Conservation (phyloP, 1,140 invertebrate species). For the Phymorhynchus buccinoides region DNA sequence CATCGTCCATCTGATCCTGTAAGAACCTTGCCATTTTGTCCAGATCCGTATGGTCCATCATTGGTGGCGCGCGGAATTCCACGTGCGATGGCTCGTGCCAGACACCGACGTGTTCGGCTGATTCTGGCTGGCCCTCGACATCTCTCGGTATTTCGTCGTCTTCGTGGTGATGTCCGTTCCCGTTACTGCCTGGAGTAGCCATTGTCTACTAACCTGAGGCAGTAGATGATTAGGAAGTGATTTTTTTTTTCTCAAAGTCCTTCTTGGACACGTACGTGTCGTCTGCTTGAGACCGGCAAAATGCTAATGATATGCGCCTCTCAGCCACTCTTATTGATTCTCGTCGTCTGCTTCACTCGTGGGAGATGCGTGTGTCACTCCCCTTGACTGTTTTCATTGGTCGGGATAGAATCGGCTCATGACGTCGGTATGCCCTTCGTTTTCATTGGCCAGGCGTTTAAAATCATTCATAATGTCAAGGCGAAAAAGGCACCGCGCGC, state of each 20-base stretch:
- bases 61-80: not conserved
- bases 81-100: not conserved
- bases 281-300: conserved; percentile 20
- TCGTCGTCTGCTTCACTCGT: not conserved
- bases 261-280: not conserved
- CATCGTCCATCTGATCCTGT: not conserved
- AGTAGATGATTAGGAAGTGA: not conserved
- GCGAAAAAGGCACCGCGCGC: not conserved
- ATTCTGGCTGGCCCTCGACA: not conserved
- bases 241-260: not conserved
- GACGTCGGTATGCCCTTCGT: not conserved
- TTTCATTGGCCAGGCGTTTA: conserved; percentile 7
- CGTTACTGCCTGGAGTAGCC: not conserved
- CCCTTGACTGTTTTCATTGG: not conserved
- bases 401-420: not conserved
- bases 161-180: not conserved
- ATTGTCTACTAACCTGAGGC: conserved; percentile 2
- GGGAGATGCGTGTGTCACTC: not conserved
- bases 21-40: not conserved
- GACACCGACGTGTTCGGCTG: not conserved
- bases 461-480: conserved; percentile 11
- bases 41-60: not conserved
- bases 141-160: not conserved
- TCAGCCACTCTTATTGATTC: not conserved
- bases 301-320: conserved; percentile 11